Base-by-base conservation (phyloP, 2,797 vertebrate genomes). In the Gymnoscopelus microlampas region DNA sequence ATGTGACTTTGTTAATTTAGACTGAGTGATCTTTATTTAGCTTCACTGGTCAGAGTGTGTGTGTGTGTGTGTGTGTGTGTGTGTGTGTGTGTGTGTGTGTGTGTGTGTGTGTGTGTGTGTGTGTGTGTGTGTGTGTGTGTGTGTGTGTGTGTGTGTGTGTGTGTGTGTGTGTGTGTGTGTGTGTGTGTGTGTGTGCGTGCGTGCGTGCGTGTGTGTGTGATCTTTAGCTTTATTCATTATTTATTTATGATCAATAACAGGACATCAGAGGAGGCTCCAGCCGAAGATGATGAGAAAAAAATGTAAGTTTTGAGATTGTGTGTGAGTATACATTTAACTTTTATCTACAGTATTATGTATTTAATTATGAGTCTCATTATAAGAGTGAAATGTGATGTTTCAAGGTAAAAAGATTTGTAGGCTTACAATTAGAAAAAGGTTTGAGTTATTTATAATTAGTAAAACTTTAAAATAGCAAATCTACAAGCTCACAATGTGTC, bases 71-170 rank as follows among this genome's bases (percentile, higher is more conserved):
- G 55, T 29, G 55, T 35, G 56, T 58, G 26, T 58, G 56, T 39
- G 57, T 39, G 57, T 39, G 15, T 24, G 53, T 55, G 53, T 24
- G 15, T 55, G 53, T 55, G 53, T 55, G 53, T 55, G 53, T 54
- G 12, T 54, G 53, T 54, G 49, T 14, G 49, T 9, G 10, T 54
- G 53, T 54, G 53, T 54, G 12, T 54, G 53, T 54, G 26, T 32
- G 56, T 58, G 56, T 29, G 26, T 58, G 24, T 13, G 24, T 29
- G 24, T 58, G 55, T 29, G 55, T 29, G 55, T 35, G 56, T 58
- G 26, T 58, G 56, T 39, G 57, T 39, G 57, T 39, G 15, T 24
- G 53, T 55, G 53, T 24, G 15, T 55, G 26, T 32, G 56, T 58
- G 56, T 29, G 26, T 58, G 24, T 13, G 24, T 29, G 24, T 58